Base-by-base conservation (phyloP, 92 coral and sea anemone genomes). In the Phenganax stokvisi region DNA sequence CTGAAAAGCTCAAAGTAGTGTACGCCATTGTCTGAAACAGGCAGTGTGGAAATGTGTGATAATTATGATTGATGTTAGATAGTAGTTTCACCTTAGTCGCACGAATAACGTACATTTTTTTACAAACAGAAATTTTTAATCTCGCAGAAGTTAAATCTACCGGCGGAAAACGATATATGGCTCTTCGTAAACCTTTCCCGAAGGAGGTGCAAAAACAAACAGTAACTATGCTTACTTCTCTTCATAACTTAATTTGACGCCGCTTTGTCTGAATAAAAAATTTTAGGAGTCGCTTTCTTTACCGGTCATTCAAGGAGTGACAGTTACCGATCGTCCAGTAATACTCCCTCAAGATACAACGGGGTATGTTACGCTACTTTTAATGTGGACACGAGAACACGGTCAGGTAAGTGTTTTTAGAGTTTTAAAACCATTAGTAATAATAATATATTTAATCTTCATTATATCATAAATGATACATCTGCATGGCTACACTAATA, bases 161-260 rank as follows among this genome's bases (percentile, higher is more conserved):
- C 72, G 97, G 97, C 52, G 98, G 98, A 29, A 93, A 93, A 72
- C 89, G 98, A 53, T 91, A 81, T 88, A 83, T 91, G 84, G 98
- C 98, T 0, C 57, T 86, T 25, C 90, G 87, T 51, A 80, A 84
- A 81, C 92, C 89, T 15, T 84, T 76, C 70, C 89, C 87, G 28
- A 63, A 77, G 53, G 77, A 93, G 98, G 98, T 93, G 70, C 12
- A 77, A 64, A 54, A 53, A 8, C 63, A 82, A 70, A 12, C 13
- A 15, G 20, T 15, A 47, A 25, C 0, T 0, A 20, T 47, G 37
- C 13, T 9, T 51, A 25, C 17, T 77, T 71, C 20, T 53, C 29
- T 54, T 25, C 6, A 1, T 51, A 29, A 9, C 1, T 17, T 65
- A 44, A 4, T 7, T 65, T 65, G 25, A 65, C 27, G 16, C 7